A percentile compares a stretch with the other conserved stretches of the same genome.
Conservation (phyloP, 2,888 invertebrate species). For the Apodemia zela region DNA sequence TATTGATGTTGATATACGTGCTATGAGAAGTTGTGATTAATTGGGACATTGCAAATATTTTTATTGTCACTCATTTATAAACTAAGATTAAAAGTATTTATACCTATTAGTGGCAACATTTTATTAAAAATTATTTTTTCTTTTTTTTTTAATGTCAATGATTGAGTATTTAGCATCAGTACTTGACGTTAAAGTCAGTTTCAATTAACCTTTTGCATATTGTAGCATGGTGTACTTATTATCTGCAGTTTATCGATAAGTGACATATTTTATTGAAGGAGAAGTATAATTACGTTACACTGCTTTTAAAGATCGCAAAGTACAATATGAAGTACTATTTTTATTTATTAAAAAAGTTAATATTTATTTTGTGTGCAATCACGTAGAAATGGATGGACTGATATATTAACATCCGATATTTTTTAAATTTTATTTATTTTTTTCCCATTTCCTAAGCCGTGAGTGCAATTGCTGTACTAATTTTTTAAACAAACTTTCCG, state of each 20-base stretch:
- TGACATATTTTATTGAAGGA: constrained; percentile 35
- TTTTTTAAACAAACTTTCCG: constrained; percentile 1
- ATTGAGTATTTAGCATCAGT: neutral
- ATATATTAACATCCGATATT: constrained; percentile 58
- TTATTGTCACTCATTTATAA: constrained; percentile 8
- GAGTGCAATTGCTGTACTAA: neutral
- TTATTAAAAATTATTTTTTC: too few species aligned
- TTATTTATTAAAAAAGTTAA: constrained; percentile 40
- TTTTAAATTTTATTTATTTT: constrained; percentile 42
- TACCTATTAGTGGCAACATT: neutral
- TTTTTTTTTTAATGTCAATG: neutral
- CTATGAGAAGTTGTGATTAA: constrained; percentile 9
- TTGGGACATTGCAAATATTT: constrained; percentile 8
- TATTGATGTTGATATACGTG: constrained; percentile 15
- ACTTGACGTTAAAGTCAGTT: neutral
- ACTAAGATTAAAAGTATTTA: constrained; percentile 10
- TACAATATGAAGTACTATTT: constrained; percentile 46
- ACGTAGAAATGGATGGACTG: constrained; percentile 67
- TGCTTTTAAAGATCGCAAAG: constrained; percentile 35
- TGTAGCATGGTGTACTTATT: constrained; percentile 7
- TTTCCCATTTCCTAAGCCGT: constrained; percentile 28
- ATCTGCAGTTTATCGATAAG: constrained; percentile 3
- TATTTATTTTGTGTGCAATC: constrained; percentile 62
- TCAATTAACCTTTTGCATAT: neutral
- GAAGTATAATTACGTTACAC: constrained; percentile 40